Conservation (phyloP, 2,888 invertebrate species). For the Andrena camellia region DNA sequence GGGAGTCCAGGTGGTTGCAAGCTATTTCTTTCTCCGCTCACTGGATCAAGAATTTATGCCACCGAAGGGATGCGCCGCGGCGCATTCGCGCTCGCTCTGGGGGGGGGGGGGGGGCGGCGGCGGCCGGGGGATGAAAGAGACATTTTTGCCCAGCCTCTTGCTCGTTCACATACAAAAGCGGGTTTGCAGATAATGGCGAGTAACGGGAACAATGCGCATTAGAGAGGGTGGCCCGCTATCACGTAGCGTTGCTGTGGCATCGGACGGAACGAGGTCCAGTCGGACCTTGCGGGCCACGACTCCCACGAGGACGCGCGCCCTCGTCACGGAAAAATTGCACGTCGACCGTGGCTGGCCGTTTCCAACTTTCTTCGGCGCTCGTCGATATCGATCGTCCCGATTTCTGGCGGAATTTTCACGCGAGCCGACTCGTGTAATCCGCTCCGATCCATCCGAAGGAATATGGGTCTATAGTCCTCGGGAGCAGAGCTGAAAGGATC, state of each 20-base stretch:
- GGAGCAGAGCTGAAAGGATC: too few species aligned
- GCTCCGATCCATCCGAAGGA: background rate
- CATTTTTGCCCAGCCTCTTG: conserved; percentile 41
- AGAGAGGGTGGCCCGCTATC: conserved; percentile 42
- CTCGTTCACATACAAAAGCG: conserved; percentile 35
- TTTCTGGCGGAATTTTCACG: background rate
- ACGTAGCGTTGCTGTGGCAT: conserved; percentile 42
- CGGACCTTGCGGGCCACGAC: conserved; percentile 42
- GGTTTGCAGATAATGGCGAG: conserved; percentile 59
- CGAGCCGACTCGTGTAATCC: background rate
- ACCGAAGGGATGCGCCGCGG: conserved; percentile 43
- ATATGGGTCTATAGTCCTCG: too few species aligned
- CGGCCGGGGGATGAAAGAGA: conserved; percentile 40
- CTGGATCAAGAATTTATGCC: conserved; percentile 64
- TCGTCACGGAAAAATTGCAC: conserved; percentile 33
- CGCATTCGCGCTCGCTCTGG: conserved; percentile 25
- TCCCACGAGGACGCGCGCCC: conserved; percentile 56
- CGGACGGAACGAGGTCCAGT: conserved; percentile 52
- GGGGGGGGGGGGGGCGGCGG: too few species aligned
- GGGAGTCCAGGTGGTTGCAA: conserved; percentile 8
- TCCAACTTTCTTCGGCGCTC: background rate
- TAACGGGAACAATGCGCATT: conserved; percentile 57
- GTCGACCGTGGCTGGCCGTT: background rate
- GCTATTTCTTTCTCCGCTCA: conserved; percentile 46
- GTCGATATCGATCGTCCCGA: background rate